Evolutionary conservation across 2,888 invertebrate genomes (phyloP).

Genomic region (Nephrotoma guestfalica): DNA sequence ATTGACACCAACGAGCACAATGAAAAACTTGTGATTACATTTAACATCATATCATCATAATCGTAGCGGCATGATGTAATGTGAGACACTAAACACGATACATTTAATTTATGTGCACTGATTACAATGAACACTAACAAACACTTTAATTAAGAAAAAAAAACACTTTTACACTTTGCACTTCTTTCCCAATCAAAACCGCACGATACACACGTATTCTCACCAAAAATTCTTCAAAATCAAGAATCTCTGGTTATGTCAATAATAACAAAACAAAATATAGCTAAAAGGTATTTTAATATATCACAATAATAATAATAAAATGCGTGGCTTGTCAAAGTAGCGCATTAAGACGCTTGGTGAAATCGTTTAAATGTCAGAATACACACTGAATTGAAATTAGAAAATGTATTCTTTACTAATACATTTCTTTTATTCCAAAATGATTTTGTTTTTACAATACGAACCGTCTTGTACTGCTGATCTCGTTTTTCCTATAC

Average conservation of each 20-base stretch:
- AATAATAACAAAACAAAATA: neutral
- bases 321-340: neutral
- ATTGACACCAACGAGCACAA: neutral
- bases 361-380: neutral
- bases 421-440: neutral
- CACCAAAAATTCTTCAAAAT: neutral
- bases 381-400: neutral
- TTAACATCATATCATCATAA: neutral
- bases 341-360: neutral
- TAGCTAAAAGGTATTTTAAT: neutral
- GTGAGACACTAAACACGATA: neutral
- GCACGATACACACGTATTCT: neutral
- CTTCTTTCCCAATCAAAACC: neutral
- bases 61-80: neutral
- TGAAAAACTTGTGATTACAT: neutral
- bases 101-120: neutral
- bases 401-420: neutral
- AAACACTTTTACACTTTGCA: neutral
- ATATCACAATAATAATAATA: neutral
- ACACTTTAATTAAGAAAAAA: neutral
- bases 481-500: neutral
- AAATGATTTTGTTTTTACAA: neutral
- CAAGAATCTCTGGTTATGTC: neutral
- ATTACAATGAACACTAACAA: neutral
- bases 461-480: neutral